Evolutionary conservation across 2,888 invertebrate species (phyloP).

Genomic region (Toxonevra muliebris): DNA sequence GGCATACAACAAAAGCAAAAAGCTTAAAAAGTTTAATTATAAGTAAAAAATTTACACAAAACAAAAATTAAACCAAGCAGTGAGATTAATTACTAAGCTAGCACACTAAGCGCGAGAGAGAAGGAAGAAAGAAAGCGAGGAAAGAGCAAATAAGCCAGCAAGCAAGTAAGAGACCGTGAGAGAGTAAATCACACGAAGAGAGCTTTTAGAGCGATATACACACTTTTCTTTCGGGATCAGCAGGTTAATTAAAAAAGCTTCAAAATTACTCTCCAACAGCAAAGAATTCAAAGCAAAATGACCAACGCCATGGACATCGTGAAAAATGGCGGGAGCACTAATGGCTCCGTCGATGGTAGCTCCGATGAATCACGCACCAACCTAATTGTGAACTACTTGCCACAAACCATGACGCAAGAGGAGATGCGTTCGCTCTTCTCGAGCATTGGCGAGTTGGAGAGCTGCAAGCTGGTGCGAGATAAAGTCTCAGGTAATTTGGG

Average conservation of each 20-base stretch:
- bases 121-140: slow-evolving; percentile 19
- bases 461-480: slow-evolving; percentile 96
- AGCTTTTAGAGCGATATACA: background rate
- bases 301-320: slow-evolving; percentile 72
- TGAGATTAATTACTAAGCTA: slow-evolving; percentile 34
- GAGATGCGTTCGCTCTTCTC: slow-evolving; percentile 94
- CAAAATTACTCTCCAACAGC: slow-evolving; percentile 47
- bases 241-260: slow-evolving; percentile 32
- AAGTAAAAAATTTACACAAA: slow-evolving; percentile 27
- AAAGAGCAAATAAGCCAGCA: slow-evolving; percentile 31
- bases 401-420: slow-evolving; percentile 94
- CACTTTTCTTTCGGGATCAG: background rate
- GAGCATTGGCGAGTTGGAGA: slow-evolving; percentile 95
- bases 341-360: slow-evolving; percentile 69
- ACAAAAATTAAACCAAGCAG: slow-evolving; percentile 31
- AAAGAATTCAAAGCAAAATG: slow-evolving; percentile 50
- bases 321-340: slow-evolving; percentile 80
- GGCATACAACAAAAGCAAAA: slow-evolving; percentile 30
- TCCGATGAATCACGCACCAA: slow-evolving; percentile 95
- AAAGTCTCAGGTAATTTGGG: slow-evolving; percentile 85
- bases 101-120: slow-evolving; percentile 37
- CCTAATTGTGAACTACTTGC: slow-evolving; percentile 94
- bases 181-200: background rate
- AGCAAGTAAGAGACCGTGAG: slow-evolving; percentile 2
- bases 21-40: slow-evolving; percentile 27